Base-by-base conservation (phyloP, 35 echinoderm and acorn worm species). In the Strongylocentrotus purpuratus region DNA sequence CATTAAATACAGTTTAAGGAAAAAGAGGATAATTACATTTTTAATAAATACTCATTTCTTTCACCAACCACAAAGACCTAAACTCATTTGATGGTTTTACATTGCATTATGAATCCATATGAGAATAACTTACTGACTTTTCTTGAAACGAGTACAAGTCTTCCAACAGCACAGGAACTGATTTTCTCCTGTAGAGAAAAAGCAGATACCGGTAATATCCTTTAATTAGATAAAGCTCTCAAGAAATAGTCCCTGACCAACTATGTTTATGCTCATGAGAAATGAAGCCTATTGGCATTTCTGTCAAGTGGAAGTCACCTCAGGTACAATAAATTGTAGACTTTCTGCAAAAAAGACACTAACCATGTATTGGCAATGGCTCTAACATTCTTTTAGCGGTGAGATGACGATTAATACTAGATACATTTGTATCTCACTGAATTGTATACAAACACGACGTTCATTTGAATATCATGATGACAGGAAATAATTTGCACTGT, bases 151-250 rank as follows among this genome's bases (percentile, higher is more conserved):
- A 47, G 88, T 86, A 85, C 98, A 99, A 15, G 61, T 94, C 88
- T 96, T 97, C 98, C 98, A 99, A 35, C 88, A 95, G 91, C 98
- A 99, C 28, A 96, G 95, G 94, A 95, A 99, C 28, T 94, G 65
- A 45, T 70, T 92, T 47, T 97, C 96, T 28, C 95, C 92, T 93
- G n/a, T 31, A 58, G 0, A 50, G 91, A 31, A 55, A 48, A 48
- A 93, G 87, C 87, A 89, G 32, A 46, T 2, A n/a, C n/a, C n/a
- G n/a, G n/a, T n/a, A 78, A 78, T n/a, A 78, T 70, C 61, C 17
- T 70, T 11, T 70, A 20, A 7, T 41, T 2, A 59, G 11, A 28
- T 78, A 22, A 78, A 4, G 65, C 65, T 28, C 15, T 14, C 50
- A 78, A 78, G 20, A 28, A 78, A n/a, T 4, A 78, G 7, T 7